A percentile compares a stretch with the other conserved stretches of the same genome.
Evolutionary conservation across 2,888 invertebrate genomes (phyloP).

Genomic region (Cantharis flavilabris): DNA sequence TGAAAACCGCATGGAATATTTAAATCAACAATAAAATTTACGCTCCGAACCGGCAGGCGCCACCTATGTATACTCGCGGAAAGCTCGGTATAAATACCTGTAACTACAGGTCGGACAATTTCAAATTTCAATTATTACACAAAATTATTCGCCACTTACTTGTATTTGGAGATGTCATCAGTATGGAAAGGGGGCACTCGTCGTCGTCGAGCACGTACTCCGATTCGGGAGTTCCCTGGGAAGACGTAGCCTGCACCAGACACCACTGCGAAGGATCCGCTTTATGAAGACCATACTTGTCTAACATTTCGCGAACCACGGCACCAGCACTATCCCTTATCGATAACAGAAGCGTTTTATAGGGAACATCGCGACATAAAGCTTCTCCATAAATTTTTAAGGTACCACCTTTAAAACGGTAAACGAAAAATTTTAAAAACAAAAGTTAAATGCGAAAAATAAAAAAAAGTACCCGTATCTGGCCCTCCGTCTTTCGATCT

Average conservation of each 20-base stretch:
- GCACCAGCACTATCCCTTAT: conserved; percentile 90
- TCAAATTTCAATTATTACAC: neutral
- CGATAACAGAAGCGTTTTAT: conserved; percentile 94
- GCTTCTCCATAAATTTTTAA: conserved; percentile 96
- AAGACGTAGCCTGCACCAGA: conserved; percentile 82
- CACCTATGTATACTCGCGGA: neutral
- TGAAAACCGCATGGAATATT: neutral
- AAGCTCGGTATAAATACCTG: neutral
- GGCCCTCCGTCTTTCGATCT: conserved; percentile 94
- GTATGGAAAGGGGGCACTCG: conserved; percentile 94
- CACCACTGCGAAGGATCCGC: conserved; percentile 92
- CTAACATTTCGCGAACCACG: conserved; percentile 94
- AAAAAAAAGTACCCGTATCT: conserved; percentile 68
- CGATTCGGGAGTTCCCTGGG: conserved; percentile 64
- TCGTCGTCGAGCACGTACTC: conserved; percentile 96
- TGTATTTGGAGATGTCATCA: conserved; percentile 87
- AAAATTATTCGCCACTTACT: conserved; percentile 68
- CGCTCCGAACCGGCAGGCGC: neutral
- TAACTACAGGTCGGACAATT: neutral
- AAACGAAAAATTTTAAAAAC: neutral
- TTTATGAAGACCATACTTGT: conserved; percentile 93
- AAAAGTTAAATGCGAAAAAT: conserved; percentile 1
- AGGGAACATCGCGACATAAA: conserved; percentile 94
- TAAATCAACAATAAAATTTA: neutral
- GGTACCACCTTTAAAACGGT: conserved; percentile 68